These are phyloP conservation scores for Pristiophorus japonicus DNA, from an alignment of 2,113 vertebrate genomes.

Conservation along the genomic window DNA sequence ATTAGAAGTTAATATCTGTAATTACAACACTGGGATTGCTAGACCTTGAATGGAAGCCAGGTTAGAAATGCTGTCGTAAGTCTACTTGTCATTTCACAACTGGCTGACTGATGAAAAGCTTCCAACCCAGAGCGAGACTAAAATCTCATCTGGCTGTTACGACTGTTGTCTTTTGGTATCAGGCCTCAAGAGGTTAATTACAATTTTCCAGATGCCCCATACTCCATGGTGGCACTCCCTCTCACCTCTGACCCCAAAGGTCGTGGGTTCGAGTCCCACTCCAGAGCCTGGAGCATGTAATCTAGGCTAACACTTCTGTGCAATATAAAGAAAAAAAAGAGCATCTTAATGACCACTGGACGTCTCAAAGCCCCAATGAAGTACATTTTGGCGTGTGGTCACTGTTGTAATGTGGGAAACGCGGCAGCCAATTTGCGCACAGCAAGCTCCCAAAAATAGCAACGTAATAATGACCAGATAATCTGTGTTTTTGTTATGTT, in stretches of 20 bases:
- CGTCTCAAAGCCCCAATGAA: no score
- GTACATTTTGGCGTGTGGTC: no score
- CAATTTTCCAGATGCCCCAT: neutral
- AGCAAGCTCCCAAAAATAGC: no score
- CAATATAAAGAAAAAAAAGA: no score
- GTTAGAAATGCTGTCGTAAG: neutral
- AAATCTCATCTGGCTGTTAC: neutral
- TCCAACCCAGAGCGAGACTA: neutral
- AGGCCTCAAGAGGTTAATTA: neutral
- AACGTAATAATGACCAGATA: no score
- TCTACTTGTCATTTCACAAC: constrained; percentile 24
- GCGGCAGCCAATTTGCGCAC: no score
- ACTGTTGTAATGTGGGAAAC: no score
- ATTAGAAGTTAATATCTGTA: constrained; percentile 15
- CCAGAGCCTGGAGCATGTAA: neutral
- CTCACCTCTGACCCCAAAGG: neutral
- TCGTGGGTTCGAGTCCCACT: neutral
- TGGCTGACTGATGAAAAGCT: neutral
- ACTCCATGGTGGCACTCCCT: neutral
- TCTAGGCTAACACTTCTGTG: no score
- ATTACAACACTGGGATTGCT: constrained; percentile 15
- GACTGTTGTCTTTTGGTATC: neutral
- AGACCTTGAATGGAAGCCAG: constrained; percentile 17
- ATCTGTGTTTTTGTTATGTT: no score
- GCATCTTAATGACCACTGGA: no score